Percentiles rank a stretch among this genome's conserved stretches.
phyloP scores from a whole-genome alignment of 2,888 invertebrate species.

The Keiferia lycopersicella region DNA sequence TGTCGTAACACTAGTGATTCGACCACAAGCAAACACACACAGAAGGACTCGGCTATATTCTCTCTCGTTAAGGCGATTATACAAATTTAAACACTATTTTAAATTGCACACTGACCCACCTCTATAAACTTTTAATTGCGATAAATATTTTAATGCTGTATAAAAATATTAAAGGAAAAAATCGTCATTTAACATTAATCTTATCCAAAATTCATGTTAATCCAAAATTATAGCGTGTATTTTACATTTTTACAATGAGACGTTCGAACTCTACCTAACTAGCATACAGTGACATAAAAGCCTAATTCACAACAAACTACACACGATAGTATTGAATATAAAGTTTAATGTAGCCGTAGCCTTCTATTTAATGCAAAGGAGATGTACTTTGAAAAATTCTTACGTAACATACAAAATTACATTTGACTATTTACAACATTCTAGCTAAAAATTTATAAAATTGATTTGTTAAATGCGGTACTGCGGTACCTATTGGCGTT shows the following conservation, averaged over 20 bases:
- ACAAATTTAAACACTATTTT: constrained; percentile 71
- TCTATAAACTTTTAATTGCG: constrained; percentile 80
- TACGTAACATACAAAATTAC: constrained; percentile 79
- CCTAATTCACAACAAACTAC: constrained; percentile 78
- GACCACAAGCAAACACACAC: constrained; percentile 61
- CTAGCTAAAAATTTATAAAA: constrained; percentile 67
- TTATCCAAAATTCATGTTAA: constrained; percentile 75
- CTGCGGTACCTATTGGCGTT: constrained; percentile 67
- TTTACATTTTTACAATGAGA: constrained; percentile 80
- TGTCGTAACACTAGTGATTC: constrained; percentile 14
- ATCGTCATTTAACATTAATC: constrained; percentile 74
- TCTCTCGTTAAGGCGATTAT: constrained; percentile 80
- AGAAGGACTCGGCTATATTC: constrained; percentile 77
- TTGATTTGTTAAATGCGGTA: constrained; percentile 59
- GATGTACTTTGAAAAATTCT: constrained; percentile 74
- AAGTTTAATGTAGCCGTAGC: constrained; percentile 70
- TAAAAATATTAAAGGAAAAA: constrained; percentile 82
- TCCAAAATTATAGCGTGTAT: constrained; percentile 75
- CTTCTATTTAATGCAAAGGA: constrained; percentile 75
- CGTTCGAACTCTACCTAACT: constrained; percentile 69
- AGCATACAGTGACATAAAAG: constrained; percentile 76
- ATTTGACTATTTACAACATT: constrained; percentile 75
- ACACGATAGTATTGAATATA: constrained; percentile 73
- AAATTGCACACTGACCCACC: constrained; percentile 79
- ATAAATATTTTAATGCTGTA: constrained; percentile 80